phyloP scores from a whole-genome alignment of 2,797 vertebrate species.

The Rhinogobio ventralis region DNA sequence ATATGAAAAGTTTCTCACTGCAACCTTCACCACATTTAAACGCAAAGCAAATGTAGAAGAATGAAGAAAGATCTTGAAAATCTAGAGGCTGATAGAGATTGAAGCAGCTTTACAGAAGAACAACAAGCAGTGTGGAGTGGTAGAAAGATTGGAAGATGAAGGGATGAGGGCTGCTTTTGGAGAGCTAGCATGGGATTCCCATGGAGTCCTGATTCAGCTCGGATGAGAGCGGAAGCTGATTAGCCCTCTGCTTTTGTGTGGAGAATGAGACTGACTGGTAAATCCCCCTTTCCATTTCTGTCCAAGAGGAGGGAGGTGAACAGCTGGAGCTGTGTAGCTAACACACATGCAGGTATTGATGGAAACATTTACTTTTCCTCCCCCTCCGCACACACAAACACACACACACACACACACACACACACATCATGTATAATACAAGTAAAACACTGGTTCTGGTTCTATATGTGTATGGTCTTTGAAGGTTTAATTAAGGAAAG shows the following conservation, averaged over 20 bases:
- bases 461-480: not conserved
- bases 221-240: conserved; percentile 57
- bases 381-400: not conserved
- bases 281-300: conserved; percentile 50
- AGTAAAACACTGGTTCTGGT: not conserved
- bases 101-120: conserved; percentile 28
- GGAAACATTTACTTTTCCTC: not conserved
- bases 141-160: conserved; percentile 39
- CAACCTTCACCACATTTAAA: not conserved
- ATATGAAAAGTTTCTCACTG: not conserved
- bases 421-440: not conserved
- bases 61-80: not conserved
- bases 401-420: not conserved
- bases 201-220: conserved; percentile 51
- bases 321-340: conserved; percentile 15
- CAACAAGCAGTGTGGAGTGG: conserved; percentile 35
- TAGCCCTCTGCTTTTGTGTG: conserved; percentile 53
- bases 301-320: conserved; percentile 41
- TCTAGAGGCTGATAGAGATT: conserved; percentile 6
- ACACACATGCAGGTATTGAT: conserved; percentile 1
- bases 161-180: conserved; percentile 49
- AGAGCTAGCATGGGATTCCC: conserved; percentile 42
- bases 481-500: not conserved
- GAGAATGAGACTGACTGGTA: conserved; percentile 46
- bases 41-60: not conserved